Percentiles rank a stretch among this genome's conserved stretches.
These are phyloP conservation scores for Lithobates sylvaticus DNA, from an alignment of 2,797 vertebrate species.

Conservation along the genomic window DNA sequence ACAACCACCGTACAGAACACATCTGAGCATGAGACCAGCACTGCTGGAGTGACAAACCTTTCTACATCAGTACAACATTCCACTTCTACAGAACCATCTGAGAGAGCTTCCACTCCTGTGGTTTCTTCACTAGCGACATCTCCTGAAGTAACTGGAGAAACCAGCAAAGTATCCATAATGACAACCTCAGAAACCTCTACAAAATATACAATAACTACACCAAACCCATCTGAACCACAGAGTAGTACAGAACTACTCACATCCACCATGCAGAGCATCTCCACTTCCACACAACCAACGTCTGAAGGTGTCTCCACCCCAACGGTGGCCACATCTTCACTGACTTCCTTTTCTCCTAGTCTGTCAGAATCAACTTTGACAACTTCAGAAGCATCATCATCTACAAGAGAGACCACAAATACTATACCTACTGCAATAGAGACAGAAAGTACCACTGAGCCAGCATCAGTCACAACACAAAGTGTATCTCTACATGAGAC, in stretches of 20 bases:
- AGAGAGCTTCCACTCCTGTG: neutral
- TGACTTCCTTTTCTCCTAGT: neutral
- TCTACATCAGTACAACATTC: neutral
- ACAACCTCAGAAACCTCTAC: neutral
- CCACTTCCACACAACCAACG: neutral
- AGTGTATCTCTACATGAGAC: neutral
- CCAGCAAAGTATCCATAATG: too few relatives aligned
- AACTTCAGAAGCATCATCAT: neutral
- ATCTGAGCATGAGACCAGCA: neutral
- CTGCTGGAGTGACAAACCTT: neutral
- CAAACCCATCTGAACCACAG: neutral
- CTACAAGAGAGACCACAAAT: neutral
- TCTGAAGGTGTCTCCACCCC: too few relatives aligned
- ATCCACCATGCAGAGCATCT: neutral
- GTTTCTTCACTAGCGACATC: neutral
- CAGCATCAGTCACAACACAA: neutral
- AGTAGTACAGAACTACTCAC: neutral
- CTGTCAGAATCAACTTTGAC: neutral
- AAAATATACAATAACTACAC: neutral
- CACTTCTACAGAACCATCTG: neutral
- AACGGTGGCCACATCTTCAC: neutral
- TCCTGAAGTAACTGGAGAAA: neutral
- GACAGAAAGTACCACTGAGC: neutral
- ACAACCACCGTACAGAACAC: neutral
- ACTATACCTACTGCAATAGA: neutral